Evolutionary conservation across 1,140 invertebrate genomes (phyloP), one percentile per base, ranked within the genome.

Genomic region (Bilobella aurantiaca): DNA sequence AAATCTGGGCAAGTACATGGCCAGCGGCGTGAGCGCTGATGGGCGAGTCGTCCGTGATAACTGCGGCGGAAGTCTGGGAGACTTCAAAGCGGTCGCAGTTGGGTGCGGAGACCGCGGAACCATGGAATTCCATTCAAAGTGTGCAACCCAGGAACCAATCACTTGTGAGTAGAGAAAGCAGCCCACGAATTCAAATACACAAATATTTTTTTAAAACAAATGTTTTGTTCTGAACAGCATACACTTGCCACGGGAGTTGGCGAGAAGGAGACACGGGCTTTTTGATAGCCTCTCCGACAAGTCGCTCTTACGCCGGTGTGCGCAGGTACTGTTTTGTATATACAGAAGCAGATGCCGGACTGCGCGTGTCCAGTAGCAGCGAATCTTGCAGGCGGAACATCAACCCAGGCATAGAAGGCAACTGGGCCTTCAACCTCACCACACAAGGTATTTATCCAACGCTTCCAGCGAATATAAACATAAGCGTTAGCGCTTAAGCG

Each of bases 201-300:
- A 42, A 42, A 42, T 42, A 18, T 8, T 42, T 12, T 18, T 18
- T 42, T 18, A 8, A 12, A 42, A 42, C 18, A 18, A 42, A 18
- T 42, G 18, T 68, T 67, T 64, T 69, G 16, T 65, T 72, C 49
- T 23, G 37, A 8, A 70, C 76, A 86, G 85, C 80, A 31, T 86
- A 85, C 75, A 79, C 79, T 2, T 87, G 85, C 73, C 84, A 86
- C 72, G 85, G 84, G 32, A 82, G 79, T 58, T 87, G 85, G 85
- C 77, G 82, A 68, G 84, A 85, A 66, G 84, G 86, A 71, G 82
- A 80, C 49, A 83, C 82, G n/a, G 81, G 80, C 56, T 86, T 82
- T 73, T 78, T 86, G 29, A 84, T 87, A 30, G 82, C 84, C 12
- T 82, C 82, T 1, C 67, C 70, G 18, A 18, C 69, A n/a, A 83